Conservation (phyloP, 2,888 invertebrate genomes). For the Chymomyza fuscimana region DNA sequence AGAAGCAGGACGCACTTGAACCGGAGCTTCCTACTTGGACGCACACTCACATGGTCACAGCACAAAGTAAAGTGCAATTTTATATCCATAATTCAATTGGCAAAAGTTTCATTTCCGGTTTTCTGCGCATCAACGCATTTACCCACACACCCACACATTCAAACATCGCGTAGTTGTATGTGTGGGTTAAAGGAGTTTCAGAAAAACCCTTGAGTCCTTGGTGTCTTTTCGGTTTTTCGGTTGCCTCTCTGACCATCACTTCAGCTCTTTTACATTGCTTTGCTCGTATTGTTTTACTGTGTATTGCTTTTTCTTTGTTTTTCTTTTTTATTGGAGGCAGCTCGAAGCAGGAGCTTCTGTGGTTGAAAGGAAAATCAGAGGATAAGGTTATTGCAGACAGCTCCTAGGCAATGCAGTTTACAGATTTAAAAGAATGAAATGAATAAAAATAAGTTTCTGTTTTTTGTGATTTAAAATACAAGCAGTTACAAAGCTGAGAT, state of each 20-base stretch:
- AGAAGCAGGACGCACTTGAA: not conserved
- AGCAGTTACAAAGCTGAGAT: too few relatives aligned
- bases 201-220: not conserved
- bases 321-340: not conserved
- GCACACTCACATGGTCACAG: not conserved
- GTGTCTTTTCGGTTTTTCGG: not conserved
- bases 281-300: not conserved
- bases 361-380: not conserved
- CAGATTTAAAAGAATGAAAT: too few relatives aligned
- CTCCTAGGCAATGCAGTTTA: too few relatives aligned
- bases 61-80: slow-evolving; percentile 41
- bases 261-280: not conserved
- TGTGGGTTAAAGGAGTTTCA: not conserved
- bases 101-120: slow-evolving; percentile 48
- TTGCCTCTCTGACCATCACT: not conserved
- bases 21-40: not conserved
- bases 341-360: not conserved
- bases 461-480: too few relatives aligned
- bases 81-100: slow-evolving; percentile 56
- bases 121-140: slow-evolving; percentile 31
- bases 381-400: not conserved
- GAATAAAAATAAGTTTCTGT: too few relatives aligned
- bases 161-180: not conserved
- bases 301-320: not conserved
- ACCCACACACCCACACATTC: slow-evolving; percentile 2